Conservation (phyloP, 2,888 invertebrate species). For the Bombylius major region DNA sequence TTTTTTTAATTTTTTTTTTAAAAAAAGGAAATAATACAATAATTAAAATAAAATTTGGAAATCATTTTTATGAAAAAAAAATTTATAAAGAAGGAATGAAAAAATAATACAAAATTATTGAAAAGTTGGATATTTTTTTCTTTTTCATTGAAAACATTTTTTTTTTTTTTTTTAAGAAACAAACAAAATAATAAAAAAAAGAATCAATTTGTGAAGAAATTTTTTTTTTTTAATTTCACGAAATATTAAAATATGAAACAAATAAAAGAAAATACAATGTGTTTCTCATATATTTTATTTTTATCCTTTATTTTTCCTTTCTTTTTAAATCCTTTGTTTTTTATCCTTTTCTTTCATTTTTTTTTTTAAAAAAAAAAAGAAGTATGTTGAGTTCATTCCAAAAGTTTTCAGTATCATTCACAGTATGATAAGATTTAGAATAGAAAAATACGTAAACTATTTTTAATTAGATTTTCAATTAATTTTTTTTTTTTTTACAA, state of each 20-base stretch:
- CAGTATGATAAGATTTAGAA: neutral
- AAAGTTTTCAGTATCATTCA: neutral
- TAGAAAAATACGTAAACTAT: no score
- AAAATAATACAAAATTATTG: no score
- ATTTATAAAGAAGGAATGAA: no score
- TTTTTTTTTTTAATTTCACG: neutral
- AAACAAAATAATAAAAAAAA: conserved; percentile 3
- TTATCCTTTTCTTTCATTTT: no score
- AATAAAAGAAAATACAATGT: conserved; percentile 19
- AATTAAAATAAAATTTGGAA: conserved; percentile 7
- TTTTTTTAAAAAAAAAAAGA: no score
- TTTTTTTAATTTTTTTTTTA: conserved; percentile 14
- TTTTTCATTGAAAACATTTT: no score
- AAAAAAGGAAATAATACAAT: conserved; percentile 7
- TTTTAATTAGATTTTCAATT: neutral
- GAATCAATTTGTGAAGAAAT: neutral
- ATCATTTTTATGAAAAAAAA: neutral
- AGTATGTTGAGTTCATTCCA: no score
- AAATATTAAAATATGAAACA: conserved; percentile 16
- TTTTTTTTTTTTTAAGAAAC: neutral
- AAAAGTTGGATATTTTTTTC: no score
- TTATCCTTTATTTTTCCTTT: conserved; percentile 16
- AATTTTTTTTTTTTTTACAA: no score
- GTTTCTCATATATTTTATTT: conserved; percentile 24
- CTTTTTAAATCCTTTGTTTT: neutral